These are phyloP conservation scores for Drosophila simulans DNA, from an alignment of 1,140 invertebrate genomes.

Conservation along the genomic window DNA sequence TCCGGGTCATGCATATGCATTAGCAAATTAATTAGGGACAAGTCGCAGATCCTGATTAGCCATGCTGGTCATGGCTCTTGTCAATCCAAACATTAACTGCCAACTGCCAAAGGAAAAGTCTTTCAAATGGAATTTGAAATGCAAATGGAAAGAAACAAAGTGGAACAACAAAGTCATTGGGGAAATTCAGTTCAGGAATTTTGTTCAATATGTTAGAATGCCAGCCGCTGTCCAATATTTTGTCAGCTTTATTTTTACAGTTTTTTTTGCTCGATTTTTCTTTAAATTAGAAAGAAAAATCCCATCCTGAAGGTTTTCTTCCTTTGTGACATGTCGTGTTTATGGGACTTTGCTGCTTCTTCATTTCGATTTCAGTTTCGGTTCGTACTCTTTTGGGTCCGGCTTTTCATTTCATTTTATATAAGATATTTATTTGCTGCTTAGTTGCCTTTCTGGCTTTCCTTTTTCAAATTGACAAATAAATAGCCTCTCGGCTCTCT, in stretches of 20 bases:
- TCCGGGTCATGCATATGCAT: conserved; percentile 60
- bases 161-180: conserved; percentile 59
- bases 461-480: conserved; percentile 76
- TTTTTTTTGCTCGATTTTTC: conserved; percentile 37
- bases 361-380: conserved; percentile 12
- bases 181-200: conserved; percentile 63
- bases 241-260: conserved; percentile 28
- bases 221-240: conserved; percentile 13
- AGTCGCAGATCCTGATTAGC: conserved; percentile 52
- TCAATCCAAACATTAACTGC: conserved; percentile 60
- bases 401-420: conserved; percentile 69
- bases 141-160: conserved; percentile 56
- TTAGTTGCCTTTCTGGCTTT: conserved; percentile 55
- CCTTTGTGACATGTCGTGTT: conserved; percentile 74
- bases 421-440: conserved; percentile 78
- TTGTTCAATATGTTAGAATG: conserved; percentile 51
- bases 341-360: conserved; percentile 75
- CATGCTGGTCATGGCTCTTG: conserved; percentile 42
- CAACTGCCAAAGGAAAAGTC: conserved; percentile 48
- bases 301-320: not conserved
- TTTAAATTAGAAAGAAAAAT: conserved; percentile 50
- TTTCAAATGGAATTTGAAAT: conserved; percentile 71
- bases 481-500: conserved; percentile 52
- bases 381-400: conserved; percentile 32
- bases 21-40: conserved; percentile 67